Evolutionary conservation across 2,888 invertebrate genomes (phyloP), one percentile per base, ranked within the genome.

Genomic region (Rotaria socialis): DNA sequence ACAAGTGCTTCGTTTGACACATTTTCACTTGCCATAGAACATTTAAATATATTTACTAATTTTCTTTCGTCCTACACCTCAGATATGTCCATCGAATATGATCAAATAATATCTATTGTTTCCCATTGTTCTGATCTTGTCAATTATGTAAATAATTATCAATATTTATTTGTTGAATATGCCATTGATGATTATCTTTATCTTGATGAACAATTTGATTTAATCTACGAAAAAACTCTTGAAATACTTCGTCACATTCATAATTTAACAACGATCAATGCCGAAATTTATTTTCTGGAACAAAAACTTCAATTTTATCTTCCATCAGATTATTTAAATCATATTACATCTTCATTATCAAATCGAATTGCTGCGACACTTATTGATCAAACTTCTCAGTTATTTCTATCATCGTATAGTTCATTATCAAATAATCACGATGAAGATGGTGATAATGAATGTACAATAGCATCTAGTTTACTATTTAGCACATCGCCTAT

Each of bases 121-220:
- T 35, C 16, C 0, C 35, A 67, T 67, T 67, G 67, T 67, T 35
- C 67, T 27, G 27, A 67, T 35, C 67, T 67, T 16, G 19, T 41
- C 0, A 35, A 67, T 67, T 35, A 14, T 35, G 35, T 67, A 35
- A 35, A 67, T 67, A 67, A 3, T 19, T 67, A 67, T 67, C 67
- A 67, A 35, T 41, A 35, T 67, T 19, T 67, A 67, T 67, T 67
- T 67, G 35, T 67, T 67, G 67, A 67, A 35, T 67, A 67, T 67
- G 67, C 67, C 7, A 35, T 67, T 35, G 67, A 67, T 67, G 67
- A 67, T 67, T 67, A 67, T 35, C 7, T 67, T 35, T 7, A 35
- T 14, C 35, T 67, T 19, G 67, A 67, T 35, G 67, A 67, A 27
- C 67, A 67, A 35, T 67, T 67, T 19, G 35, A 67, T 67, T 2